These are phyloP conservation scores for Raja brachyura DNA, from an alignment of 2,113 vertebrate species.

Conservation along the genomic window DNA sequence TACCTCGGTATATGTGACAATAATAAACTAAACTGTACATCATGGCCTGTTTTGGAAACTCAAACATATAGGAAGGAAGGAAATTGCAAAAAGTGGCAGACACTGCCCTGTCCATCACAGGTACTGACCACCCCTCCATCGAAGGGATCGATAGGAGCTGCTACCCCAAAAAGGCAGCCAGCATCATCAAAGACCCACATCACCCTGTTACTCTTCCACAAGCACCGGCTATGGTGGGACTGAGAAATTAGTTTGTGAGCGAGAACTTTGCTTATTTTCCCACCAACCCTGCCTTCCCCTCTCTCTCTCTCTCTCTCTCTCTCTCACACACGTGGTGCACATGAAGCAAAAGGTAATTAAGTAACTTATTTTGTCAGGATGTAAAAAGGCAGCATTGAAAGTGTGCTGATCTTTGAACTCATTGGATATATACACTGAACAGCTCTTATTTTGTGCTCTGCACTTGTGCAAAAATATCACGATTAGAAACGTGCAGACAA, in stretches of 20 bases:
- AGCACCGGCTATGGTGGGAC: neutral
- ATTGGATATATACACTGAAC: neutral
- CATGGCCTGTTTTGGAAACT: too few relatives aligned
- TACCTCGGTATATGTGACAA: too few relatives aligned
- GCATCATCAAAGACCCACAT: too few relatives aligned
- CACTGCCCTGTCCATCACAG: too few relatives aligned
- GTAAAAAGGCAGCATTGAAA: neutral
- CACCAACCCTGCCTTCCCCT: neutral
- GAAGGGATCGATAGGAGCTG: too few relatives aligned
- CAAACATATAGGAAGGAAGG: too few relatives aligned
- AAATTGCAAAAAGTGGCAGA: too few relatives aligned
- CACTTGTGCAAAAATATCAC: neutral
- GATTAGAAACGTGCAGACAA: neutral
- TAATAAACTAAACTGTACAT: too few relatives aligned
- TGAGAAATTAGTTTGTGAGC: neutral
- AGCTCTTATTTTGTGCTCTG: neutral
- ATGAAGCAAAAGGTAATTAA: neutral
- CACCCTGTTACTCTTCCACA: too few relatives aligned
- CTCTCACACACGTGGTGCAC: neutral
- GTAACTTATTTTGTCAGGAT: neutral
- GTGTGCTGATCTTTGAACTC: neutral
- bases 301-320: too few relatives aligned
- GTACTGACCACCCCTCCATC: too few relatives aligned
- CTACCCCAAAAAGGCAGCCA: too few relatives aligned
- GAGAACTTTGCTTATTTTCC: neutral